Evolutionary conservation across 2,797 vertebrate genomes (phyloP).

Genomic region (Crocodylus rhombifer): DNA sequence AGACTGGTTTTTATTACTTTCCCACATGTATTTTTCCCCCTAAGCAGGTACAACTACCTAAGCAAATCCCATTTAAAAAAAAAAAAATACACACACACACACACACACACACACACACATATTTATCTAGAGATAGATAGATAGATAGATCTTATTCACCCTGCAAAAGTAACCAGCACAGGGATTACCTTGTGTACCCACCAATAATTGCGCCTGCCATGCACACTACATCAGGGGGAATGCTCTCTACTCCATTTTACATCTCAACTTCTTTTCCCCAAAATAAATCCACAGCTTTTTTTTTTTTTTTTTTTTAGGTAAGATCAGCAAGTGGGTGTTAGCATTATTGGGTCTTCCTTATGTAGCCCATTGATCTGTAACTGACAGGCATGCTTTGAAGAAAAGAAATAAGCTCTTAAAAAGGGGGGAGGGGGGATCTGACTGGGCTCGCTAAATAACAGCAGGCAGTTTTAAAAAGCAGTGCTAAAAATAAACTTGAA

Average conservation of each 20-base stretch:
- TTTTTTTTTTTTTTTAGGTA: background rate
- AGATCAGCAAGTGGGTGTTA: background rate
- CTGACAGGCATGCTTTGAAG: background rate
- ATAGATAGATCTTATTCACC: background rate
- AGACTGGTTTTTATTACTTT: background rate
- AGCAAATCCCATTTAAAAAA: background rate
- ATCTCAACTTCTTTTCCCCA: background rate
- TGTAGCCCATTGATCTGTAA: background rate
- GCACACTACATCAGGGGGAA: background rate
- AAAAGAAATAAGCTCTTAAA: background rate
- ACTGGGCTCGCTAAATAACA: background rate
- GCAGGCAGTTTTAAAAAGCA: slow-evolving; percentile 48
- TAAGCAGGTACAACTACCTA: background rate
- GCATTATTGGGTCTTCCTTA: background rate
- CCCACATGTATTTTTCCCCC: background rate
- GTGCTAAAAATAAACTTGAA: slow-evolving; percentile 59
- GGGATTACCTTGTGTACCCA: background rate
- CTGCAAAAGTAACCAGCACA: background rate
- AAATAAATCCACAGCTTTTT: background rate
- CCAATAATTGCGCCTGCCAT: background rate
- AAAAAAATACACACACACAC: too few relatives aligned
- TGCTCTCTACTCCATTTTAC: background rate
- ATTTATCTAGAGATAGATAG: background rate
- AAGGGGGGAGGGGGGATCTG: background rate
- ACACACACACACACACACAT: too few relatives aligned